A percentile compares a stretch with the other conserved stretches of the same genome.
Evolutionary conservation across 1,140 invertebrate genomes (phyloP).

Genomic region (Onthophagus taurus): DNA sequence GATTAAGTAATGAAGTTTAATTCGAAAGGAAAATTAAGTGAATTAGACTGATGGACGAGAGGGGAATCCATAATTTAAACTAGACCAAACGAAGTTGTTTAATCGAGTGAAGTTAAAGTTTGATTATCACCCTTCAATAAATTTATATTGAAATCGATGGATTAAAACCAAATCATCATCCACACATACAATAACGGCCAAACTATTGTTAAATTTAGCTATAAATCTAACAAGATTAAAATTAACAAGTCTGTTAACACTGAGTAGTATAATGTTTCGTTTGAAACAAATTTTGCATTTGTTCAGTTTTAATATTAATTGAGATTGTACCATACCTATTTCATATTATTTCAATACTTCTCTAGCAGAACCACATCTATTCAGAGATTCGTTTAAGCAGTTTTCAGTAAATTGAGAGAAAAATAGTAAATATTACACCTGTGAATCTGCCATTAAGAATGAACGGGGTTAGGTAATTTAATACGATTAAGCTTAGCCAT

Average conservation of each 20-base stretch:
- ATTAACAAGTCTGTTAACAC: not conserved
- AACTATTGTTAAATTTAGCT: not conserved
- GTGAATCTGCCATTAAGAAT: no score
- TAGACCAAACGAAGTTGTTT: not conserved
- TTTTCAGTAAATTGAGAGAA: no score
- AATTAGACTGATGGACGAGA: not conserved
- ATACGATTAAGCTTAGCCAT: no score
- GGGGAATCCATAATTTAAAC: not conserved
- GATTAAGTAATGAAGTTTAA: not conserved
- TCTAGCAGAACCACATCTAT: not conserved
- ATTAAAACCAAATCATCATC: not conserved
- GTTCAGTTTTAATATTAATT: not conserved
- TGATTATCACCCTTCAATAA: not conserved
- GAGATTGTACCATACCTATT: not conserved
- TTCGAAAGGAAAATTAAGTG: not conserved
- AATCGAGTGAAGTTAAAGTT: not conserved
- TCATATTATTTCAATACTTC: not conserved
- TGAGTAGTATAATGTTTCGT: not conserved
- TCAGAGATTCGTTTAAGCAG: not conserved
- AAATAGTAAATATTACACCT: no score
- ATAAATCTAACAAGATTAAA: not conserved
- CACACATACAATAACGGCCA: not conserved
- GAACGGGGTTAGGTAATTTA: no score
- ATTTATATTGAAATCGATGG: not conserved
- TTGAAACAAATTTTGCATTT: not conserved